These are phyloP conservation scores for Coelopa pilipes DNA, from an alignment of 2,888 invertebrate genomes.

Conservation along the genomic window DNA sequence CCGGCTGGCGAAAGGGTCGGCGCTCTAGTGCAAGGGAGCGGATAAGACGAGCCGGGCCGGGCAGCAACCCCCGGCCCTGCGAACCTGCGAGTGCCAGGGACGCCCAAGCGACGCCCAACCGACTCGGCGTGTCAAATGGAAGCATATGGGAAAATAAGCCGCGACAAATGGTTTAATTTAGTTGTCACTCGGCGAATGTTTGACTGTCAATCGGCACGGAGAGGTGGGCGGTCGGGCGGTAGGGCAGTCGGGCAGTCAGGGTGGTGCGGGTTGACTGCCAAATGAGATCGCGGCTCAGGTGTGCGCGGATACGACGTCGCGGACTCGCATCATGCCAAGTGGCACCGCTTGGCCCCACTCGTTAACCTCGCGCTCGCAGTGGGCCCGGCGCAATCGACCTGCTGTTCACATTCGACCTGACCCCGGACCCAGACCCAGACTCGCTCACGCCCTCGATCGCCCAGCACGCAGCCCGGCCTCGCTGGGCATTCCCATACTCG, in stretches of 20 bases:
- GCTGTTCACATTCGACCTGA: constrained; percentile 54
- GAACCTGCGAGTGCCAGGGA: constrained; percentile 2
- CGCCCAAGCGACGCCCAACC: constrained; percentile 23
- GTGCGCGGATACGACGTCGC: not conserved
- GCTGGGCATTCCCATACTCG: not conserved
- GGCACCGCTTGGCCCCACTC: not conserved
- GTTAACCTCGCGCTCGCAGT: not conserved
- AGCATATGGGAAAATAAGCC: constrained; percentile 68
- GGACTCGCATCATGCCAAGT: constrained; percentile 2
- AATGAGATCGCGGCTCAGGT: not conserved
- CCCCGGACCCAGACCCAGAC: constrained; percentile 46
- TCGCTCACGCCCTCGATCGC: too few species aligned
- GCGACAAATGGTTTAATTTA: constrained; percentile 68
- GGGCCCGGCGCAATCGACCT: constrained; percentile 50
- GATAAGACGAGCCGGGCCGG: not conserved
- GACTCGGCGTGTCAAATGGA: constrained; percentile 56
- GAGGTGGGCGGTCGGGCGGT: not conserved
- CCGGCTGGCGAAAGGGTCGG: constrained; percentile 28
- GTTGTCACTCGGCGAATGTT: constrained; percentile 52
- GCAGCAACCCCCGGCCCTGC: not conserved
- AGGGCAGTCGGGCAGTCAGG: not conserved
- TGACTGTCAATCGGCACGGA: constrained; percentile 13
- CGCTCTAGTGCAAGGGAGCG: not conserved
- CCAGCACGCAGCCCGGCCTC: not conserved
- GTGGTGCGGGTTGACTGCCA: not conserved